These are phyloP conservation scores for Corythaeola cristata DNA, from an alignment of 2,113 vertebrate genomes.

Conservation along the genomic window DNA sequence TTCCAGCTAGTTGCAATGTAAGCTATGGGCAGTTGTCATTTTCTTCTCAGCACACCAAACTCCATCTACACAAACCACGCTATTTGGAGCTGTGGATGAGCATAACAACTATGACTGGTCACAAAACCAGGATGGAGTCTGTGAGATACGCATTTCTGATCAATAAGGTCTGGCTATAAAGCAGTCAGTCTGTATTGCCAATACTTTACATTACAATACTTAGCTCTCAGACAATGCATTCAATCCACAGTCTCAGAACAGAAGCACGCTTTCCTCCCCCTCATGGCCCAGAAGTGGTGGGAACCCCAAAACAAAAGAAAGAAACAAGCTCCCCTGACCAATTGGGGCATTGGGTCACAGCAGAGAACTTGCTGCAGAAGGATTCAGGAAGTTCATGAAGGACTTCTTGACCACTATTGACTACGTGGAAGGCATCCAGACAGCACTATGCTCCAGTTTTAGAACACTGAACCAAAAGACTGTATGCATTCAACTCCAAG, in stretches of 20 bases:
- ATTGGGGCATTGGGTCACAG: background rate
- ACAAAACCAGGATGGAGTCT: background rate
- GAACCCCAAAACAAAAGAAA: background rate
- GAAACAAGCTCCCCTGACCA: background rate
- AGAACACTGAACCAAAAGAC: background rate
- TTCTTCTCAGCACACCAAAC: background rate
- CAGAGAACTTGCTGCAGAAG: background rate
- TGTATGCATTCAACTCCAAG: background rate
- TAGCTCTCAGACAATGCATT: background rate
- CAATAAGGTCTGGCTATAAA: background rate
- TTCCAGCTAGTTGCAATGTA: background rate
- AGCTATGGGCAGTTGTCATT: background rate
- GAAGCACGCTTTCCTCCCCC: background rate
- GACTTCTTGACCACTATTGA: background rate
- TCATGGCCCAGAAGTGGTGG: background rate
- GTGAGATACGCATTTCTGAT: background rate
- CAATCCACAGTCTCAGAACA: background rate
- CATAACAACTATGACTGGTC: fast-evolving
- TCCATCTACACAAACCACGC: background rate
- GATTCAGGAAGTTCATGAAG: background rate
- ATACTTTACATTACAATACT: background rate
- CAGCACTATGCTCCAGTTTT: background rate
- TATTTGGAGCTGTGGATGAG: background rate
- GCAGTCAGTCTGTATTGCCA: background rate
- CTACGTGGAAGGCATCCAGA: background rate